phyloP scores from a whole-genome alignment of 2,797 vertebrate genomes.

The Selene dorsalis region DNA sequence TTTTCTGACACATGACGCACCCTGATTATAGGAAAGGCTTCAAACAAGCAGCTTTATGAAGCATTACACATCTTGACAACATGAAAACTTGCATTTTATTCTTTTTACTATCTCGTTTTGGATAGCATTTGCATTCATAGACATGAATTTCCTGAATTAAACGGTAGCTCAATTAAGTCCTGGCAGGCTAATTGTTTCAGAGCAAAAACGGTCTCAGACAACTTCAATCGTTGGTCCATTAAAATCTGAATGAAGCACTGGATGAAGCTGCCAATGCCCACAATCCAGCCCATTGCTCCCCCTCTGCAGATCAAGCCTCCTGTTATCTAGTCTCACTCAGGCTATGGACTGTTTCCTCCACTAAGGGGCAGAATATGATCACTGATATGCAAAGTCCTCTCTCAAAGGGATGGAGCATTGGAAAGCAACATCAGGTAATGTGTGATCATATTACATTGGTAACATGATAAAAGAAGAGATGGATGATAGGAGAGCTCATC shows the following conservation, averaged over 20 bases:
- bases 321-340: slow-evolving; percentile 13
- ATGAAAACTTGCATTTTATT: slow-evolving; percentile 16
- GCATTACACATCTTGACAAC: slow-evolving; percentile 13
- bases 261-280: slow-evolving; percentile 38
- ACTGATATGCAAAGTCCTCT: slow-evolving; percentile 69
- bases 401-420: slow-evolving; percentile 37
- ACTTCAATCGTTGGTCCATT: slow-evolving; percentile 48
- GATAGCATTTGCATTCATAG: slow-evolving; percentile 27
- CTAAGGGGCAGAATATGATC: slow-evolving; percentile 88
- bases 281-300: slow-evolving; percentile 22
- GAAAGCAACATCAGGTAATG: slow-evolving; percentile 42
- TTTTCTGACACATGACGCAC: slow-evolving; percentile 16
- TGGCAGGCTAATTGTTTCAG: slow-evolving; percentile 17
- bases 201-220: slow-evolving; percentile 24
- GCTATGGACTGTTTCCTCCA: slow-evolving; percentile 78
- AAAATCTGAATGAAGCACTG: slow-evolving; percentile 27
- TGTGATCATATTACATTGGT: slow-evolving; percentile 19
- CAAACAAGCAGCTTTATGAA: slow-evolving; percentile 28
- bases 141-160: slow-evolving; percentile 37
- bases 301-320: slow-evolving; percentile 26
- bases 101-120: slow-evolving; percentile 16
- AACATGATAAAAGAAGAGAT: slow-evolving; percentile 10
- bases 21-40: slow-evolving; percentile 32
- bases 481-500: background rate
- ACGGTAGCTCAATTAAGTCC: background rate